A percentile compares a stretch with the other conserved stretches of the same genome.
Evolutionary conservation across 2,113 vertebrate species (phyloP).

Genomic region (Dromaius novaehollandiae): DNA sequence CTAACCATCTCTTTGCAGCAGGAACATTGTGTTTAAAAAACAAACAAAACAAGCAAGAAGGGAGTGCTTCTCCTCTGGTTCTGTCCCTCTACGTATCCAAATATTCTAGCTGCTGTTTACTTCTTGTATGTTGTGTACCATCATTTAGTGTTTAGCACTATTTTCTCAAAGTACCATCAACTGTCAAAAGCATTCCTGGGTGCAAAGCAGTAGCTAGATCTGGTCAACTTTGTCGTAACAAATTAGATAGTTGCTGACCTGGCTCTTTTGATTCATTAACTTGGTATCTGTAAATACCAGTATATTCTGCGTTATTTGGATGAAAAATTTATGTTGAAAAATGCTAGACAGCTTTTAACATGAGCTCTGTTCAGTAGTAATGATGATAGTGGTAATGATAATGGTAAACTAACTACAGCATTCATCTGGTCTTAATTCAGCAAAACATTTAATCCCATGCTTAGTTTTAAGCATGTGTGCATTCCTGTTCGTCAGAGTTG

Average conservation of each 20-base stretch:
- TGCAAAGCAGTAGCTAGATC: neutral
- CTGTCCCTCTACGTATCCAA: neutral
- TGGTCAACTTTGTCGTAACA: neutral
- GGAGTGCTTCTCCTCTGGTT: neutral
- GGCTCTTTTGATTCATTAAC: neutral
- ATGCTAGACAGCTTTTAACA: neutral
- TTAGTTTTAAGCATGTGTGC: neutral
- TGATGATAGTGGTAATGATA: neutral
- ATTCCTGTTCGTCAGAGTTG: neutral
- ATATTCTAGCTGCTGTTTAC: neutral
- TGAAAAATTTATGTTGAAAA: neutral
- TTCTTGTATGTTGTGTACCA: neutral
- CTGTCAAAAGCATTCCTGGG: neutral
- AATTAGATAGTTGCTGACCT: neutral
- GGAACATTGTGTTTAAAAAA: conserved; percentile 24
- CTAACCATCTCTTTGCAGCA: neutral
- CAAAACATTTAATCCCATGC: neutral
- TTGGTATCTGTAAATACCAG: neutral
- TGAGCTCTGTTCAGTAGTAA: neutral
- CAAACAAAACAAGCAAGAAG: neutral
- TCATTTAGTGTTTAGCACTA: neutral
- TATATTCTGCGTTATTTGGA: neutral
- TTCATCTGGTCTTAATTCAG: neutral
- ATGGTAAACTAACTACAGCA: neutral
- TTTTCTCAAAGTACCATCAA: neutral